Evolutionary conservation across 2,113 vertebrate species (phyloP).

Genomic region (Xenus cinereus): DNA sequence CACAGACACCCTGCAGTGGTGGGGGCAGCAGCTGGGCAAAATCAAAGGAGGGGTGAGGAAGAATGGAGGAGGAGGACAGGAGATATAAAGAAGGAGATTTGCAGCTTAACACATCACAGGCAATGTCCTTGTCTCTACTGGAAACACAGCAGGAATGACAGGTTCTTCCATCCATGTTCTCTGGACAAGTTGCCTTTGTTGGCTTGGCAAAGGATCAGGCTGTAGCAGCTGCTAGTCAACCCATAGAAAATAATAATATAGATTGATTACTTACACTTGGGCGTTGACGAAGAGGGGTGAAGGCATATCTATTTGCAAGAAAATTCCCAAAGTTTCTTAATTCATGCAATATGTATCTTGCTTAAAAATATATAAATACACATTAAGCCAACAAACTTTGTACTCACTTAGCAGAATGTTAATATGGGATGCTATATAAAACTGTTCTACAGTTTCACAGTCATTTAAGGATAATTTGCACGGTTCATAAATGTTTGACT

Average conservation of each 20-base stretch:
- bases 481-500: neutral
- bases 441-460: neutral
- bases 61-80: neutral
- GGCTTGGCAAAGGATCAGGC: neutral
- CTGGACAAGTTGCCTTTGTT: neutral
- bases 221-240: neutral
- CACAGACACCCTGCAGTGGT: neutral
- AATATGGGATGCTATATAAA: neutral
- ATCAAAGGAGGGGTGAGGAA: neutral
- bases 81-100: neutral
- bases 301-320: neutral
- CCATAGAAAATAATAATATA: neutral
- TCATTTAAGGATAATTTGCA: neutral
- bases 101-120: too few species aligned
- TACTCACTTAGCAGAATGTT: neutral
- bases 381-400: neutral
- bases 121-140: neutral
- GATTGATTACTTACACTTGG: neutral
- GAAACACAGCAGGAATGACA: neutral
- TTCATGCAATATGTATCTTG: neutral
- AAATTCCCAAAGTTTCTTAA: neutral
- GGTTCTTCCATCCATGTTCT: neutral
- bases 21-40: neutral
- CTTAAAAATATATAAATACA: neutral
- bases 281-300: neutral